phyloP scores from a whole-genome alignment of 2,797 vertebrate genomes.

The Falco cherrug region DNA sequence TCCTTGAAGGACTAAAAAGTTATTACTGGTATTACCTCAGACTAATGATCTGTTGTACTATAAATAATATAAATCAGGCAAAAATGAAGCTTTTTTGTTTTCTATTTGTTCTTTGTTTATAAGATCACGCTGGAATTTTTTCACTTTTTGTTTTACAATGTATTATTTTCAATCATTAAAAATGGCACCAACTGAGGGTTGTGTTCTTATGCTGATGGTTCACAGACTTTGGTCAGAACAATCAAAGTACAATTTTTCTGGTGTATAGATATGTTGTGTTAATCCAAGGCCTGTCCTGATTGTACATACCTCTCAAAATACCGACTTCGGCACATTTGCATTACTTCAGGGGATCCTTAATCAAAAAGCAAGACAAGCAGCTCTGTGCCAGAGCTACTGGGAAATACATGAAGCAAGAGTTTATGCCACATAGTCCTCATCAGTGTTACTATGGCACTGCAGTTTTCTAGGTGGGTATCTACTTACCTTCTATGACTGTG shows the following conservation, averaged over 20 bases:
- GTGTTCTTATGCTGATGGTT: constrained; percentile 50
- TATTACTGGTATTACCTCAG: constrained; percentile 52
- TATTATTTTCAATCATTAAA: constrained; percentile 65
- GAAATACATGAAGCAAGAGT: background rate
- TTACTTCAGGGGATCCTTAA: background rate
- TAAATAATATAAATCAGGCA: constrained; percentile 31
- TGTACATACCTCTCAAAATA: background rate
- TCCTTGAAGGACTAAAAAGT: constrained; percentile 25
- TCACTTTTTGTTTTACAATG: constrained; percentile 49
- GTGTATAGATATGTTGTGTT: background rate
- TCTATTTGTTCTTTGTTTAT: constrained; percentile 60
- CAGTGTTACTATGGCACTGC: background rate
- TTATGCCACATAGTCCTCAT: background rate
- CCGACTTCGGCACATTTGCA: background rate
- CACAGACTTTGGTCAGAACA: background rate
- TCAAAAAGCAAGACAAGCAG: background rate
- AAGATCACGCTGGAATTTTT: constrained; percentile 47
- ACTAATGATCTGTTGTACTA: constrained; percentile 43
- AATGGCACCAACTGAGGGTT: constrained; percentile 55
- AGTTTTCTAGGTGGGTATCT: background rate
- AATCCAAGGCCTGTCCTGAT: background rate
- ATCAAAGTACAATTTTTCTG: background rate
- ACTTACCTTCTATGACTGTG: background rate
- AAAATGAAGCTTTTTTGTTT: background rate
- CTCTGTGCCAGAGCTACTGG: background rate